phyloP scores from a whole-genome alignment of 2,888 invertebrate genomes.

The Eulithis testata region DNA sequence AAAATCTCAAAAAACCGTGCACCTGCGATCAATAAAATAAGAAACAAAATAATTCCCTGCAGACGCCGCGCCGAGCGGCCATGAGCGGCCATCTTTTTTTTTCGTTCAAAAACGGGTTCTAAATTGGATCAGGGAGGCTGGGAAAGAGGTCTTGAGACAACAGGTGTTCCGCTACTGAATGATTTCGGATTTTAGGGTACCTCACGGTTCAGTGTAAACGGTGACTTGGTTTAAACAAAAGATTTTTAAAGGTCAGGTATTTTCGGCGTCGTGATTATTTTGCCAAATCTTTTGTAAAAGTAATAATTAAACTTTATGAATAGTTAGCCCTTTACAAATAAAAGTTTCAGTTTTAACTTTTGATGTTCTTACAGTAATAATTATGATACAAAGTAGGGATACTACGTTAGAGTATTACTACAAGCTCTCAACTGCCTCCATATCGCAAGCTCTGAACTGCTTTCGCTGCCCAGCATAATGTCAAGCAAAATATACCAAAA shows the following conservation, averaged over 20 bases:
- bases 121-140: conserved; percentile 57
- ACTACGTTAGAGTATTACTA: too few species aligned
- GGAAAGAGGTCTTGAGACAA: conserved; percentile 69
- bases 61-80: conserved; percentile 37
- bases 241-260: not conserved
- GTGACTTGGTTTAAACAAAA: not conserved
- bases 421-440: too few species aligned
- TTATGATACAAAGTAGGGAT: too few species aligned
- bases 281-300: too few species aligned
- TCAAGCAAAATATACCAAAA: too few species aligned
- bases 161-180: conserved; percentile 75
- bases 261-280: not conserved
- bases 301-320: too few species aligned
- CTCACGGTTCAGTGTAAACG: conserved; percentile 6
- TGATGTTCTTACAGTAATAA: too few species aligned
- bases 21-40: conserved; percentile 63
- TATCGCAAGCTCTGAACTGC: too few species aligned
- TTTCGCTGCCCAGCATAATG: too few species aligned
- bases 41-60: conserved; percentile 64
- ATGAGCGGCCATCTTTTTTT: conserved; percentile 57
- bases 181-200: conserved; percentile 47
- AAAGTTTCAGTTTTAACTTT: too few species aligned
- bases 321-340: too few species aligned
- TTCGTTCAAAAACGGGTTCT: conserved; percentile 67
- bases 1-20: conserved; percentile 46